These are phyloP conservation scores for Phalacrocorax carbo DNA, from an alignment of 2,113 vertebrate genomes.

Conservation along the genomic window DNA sequence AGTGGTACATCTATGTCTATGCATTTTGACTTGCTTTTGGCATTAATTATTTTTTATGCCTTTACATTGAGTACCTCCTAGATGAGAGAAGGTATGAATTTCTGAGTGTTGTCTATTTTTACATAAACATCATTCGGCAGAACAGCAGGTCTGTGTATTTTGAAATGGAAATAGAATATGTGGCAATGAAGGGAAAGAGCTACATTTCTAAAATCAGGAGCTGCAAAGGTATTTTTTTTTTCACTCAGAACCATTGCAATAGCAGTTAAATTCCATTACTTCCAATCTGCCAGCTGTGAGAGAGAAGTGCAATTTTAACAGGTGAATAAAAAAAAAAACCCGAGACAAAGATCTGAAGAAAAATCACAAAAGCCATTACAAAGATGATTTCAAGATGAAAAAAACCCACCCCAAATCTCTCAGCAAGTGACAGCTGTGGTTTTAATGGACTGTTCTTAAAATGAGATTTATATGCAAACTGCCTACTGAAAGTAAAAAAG, in stretches of 20 bases:
- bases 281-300: conserved; percentile 49
- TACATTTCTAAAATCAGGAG: not conserved
- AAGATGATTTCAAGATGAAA: conserved; percentile 27
- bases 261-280: conserved; percentile 56
- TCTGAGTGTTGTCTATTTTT: not conserved
- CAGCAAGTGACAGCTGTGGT: conserved; percentile 45
- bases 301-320: conserved; percentile 38
- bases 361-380: conserved; percentile 44
- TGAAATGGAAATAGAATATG: not conserved
- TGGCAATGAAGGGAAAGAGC: not conserved
- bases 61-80: not conserved
- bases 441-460: conserved; percentile 51
- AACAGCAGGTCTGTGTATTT: not conserved
- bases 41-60: not conserved
- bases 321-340: conserved; percentile 40
- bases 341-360: not conserved
- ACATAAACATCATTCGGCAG: not conserved
- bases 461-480: conserved; percentile 47
- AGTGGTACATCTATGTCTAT: rapidly evolving
- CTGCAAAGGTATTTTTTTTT: not conserved
- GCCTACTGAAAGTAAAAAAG: conserved; percentile 16
- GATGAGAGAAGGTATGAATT: not conserved
- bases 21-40: not conserved
- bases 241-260: not conserved
- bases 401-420: not conserved